Base-by-base conservation (phyloP, 2,113 vertebrate genomes). In the Oplegnathus fasciatus region DNA sequence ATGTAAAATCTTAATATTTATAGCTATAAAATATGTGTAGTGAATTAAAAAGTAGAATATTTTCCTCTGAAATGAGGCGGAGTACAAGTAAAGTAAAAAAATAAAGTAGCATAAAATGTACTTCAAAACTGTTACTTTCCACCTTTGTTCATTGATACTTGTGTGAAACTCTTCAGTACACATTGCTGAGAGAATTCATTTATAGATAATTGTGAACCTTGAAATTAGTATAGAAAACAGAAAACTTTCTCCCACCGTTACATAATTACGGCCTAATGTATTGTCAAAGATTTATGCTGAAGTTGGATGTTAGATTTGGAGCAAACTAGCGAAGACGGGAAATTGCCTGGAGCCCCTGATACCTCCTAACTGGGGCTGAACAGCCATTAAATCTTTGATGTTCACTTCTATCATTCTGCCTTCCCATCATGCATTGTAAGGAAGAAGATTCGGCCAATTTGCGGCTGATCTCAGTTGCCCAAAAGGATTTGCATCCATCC, bases 341-440 rank as follows among this genome's bases (percentile, higher is more conserved):
- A 81, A 87, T 82, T 55, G 87, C 87, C 75, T 28, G 50, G 62
- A 76, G 86, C 84, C 66, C 9, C 65, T 50, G 84, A 83, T 58
- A 70, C 72, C 55, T 84, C 82, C 57, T 87, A 88, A 91, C 88
- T 79, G 78, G 55, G 64, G 28, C 78, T 72, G 83, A 86, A 82
- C 81, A 83, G 72, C 68, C 78, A 85, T 89, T 92, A 92, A 88
- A 89, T 91, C 90, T 89, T 77, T 86, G 70, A 88, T 91, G 86
- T 92, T 92, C 82, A 71, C 87, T 92, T 88, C 90, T 80, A 86
- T 89, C 88, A 74, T 82, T 42, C 80, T 58, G 66, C 48, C 44
- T 58, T 72, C 76, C 78, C 87, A 82, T 91, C 80, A 71, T 83
- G 84, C 87, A 70, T 69, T 82, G 84, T 75, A 46, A 74, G 61